phyloP scores from a whole-genome alignment of 2,113 vertebrate genomes.

The Trichomycterus rosablanca region DNA sequence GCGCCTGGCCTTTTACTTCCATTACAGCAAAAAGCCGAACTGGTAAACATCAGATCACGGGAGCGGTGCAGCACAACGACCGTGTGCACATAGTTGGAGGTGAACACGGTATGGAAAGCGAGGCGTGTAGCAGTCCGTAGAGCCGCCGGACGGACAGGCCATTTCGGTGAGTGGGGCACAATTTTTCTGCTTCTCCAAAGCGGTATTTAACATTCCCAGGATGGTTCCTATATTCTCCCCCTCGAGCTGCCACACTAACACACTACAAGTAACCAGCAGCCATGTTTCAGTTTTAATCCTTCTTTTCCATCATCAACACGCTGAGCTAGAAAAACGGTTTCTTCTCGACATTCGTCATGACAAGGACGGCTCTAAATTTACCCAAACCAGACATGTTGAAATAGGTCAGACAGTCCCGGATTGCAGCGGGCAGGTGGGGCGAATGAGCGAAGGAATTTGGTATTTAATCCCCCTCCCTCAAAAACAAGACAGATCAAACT shows the following conservation, averaged over 20 bases:
- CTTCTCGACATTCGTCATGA: slow-evolving; percentile 14
- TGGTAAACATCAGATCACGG: slow-evolving; percentile 18
- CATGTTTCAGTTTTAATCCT: background rate
- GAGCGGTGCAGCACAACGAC: slow-evolving; percentile 39
- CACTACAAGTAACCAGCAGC: background rate
- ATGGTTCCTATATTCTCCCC: background rate
- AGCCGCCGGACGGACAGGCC: slow-evolving; percentile 59
- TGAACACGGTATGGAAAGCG: slow-evolving; percentile 52
- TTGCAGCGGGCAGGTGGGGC: slow-evolving; percentile 38
- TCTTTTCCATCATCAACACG: background rate
- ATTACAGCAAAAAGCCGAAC: slow-evolving; percentile 27
- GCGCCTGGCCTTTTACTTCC: slow-evolving; percentile 24
- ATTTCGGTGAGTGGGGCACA: slow-evolving; percentile 62
- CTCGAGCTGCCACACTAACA: background rate
- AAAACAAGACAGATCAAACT: no score
- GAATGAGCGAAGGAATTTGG: slow-evolving; percentile 15
- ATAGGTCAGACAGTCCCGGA: slow-evolving; percentile 58
- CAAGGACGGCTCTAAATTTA: slow-evolving; percentile 32
- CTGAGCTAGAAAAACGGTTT: slow-evolving; percentile 15
- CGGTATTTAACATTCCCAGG: slow-evolving; percentile 24
- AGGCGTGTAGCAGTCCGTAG: slow-evolving; percentile 38
- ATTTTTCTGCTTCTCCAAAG: slow-evolving; percentile 31
- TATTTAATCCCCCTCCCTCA: no score
- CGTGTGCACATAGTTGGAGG: slow-evolving; percentile 37
- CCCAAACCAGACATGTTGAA: slow-evolving; percentile 52